These are phyloP conservation scores for Nomada fabriciana DNA, from an alignment of 2,888 invertebrate genomes.

Conservation along the genomic window DNA sequence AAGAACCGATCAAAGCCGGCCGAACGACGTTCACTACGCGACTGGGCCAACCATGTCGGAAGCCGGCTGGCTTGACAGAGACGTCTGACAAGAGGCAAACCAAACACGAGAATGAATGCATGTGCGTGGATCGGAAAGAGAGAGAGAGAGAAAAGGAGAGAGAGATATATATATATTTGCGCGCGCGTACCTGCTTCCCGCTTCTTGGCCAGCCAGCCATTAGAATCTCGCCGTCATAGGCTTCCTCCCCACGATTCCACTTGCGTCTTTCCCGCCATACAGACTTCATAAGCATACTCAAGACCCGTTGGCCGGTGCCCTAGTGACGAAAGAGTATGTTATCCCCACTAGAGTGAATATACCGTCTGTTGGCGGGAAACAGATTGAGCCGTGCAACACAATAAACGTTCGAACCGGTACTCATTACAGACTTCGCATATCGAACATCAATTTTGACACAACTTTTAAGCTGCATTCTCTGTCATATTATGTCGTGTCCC, in stretches of 20 bases:
- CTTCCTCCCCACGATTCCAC: conserved; percentile 11
- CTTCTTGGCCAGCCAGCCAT: conserved; percentile 33
- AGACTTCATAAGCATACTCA: conserved; percentile 18
- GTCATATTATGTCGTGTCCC: no score
- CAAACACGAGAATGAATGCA: conserved; percentile 42
- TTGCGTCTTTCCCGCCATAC: conserved; percentile 52
- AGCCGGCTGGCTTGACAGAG: conserved; percentile 73
- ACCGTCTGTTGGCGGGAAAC: conserved; percentile 76
- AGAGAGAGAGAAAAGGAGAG: background rate
- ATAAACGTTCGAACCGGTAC: conserved; percentile 20
- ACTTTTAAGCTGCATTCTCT: no score
- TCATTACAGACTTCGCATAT: background rate
- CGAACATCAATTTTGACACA: background rate
- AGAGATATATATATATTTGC: background rate
- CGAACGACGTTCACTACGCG: conserved; percentile 68
- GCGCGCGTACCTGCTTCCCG: conserved; percentile 38
- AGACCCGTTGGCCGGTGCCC: conserved; percentile 42
- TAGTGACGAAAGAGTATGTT: conserved; percentile 34
- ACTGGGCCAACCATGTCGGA: conserved; percentile 65
- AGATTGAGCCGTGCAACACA: conserved; percentile 63
- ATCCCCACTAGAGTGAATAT: conserved; percentile 31
- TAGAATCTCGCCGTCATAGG: conserved; percentile 16
- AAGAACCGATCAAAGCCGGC: conserved; percentile 14
- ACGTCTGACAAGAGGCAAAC: conserved; percentile 44
- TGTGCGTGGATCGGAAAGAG: conserved; percentile 7